phyloP scores from a whole-genome alignment of 2,888 invertebrate genomes.

The Cryptosula pallasiana region DNA sequence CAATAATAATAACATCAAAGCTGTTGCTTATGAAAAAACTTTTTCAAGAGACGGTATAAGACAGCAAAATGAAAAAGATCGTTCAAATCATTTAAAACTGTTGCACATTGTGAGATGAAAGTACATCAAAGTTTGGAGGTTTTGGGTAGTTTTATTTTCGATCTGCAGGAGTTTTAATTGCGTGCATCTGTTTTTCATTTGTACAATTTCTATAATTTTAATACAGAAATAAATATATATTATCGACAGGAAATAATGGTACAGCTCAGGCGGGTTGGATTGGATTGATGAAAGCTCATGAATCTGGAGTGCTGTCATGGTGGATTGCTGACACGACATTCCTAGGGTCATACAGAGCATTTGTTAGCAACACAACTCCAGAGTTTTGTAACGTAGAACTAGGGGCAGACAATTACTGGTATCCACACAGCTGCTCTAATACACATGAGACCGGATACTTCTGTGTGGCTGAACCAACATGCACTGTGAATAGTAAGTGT shows the following conservation, averaged over 20 bases:
- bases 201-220: too few relatives aligned
- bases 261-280: neutral
- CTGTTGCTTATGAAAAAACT: too few relatives aligned
- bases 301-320: neutral
- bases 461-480: neutral
- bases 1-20: too few relatives aligned
- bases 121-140: too few relatives aligned
- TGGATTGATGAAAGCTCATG: neutral
- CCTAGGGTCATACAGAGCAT: neutral
- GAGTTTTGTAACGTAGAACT: constrained; percentile 4
- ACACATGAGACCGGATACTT: neutral
- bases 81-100: too few relatives aligned
- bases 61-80: too few relatives aligned
- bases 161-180: too few relatives aligned
- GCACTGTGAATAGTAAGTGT: constrained; percentile 1
- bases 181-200: too few relatives aligned
- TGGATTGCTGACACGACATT: constrained; percentile 1
- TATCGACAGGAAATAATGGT: neutral
- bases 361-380: neutral
- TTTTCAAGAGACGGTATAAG: too few relatives aligned
- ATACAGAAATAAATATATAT: too few relatives aligned
- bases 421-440: neutral
- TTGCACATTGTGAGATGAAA: too few relatives aligned
- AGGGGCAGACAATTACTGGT: neutral
- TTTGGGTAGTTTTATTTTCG: too few relatives aligned